Evolutionary conservation across 2,113 vertebrate genomes (phyloP).

Genomic region (Chamaea fasciata): DNA sequence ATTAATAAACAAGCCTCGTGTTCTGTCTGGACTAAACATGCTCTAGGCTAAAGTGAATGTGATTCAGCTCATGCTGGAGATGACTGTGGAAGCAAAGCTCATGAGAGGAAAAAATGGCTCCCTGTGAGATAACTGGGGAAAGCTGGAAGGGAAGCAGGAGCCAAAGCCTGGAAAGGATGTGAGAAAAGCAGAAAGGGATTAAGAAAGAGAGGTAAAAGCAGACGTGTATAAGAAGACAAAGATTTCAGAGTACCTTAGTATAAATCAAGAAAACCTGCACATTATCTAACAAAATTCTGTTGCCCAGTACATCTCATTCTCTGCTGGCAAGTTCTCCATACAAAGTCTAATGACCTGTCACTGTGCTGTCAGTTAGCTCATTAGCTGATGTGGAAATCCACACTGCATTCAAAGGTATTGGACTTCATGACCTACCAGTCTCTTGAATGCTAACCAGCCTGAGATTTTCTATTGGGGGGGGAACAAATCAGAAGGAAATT

Average conservation of each 20-base stretch:
- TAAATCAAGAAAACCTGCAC: neutral
- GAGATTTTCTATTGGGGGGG: neutral
- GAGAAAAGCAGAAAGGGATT: neutral
- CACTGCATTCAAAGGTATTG: neutral
- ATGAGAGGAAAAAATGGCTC: neutral
- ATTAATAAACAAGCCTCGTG: neutral
- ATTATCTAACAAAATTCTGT: neutral
- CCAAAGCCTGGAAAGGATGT: neutral
- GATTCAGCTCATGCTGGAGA: neutral
- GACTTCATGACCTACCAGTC: neutral
- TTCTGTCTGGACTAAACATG: slow-evolving; percentile 10
- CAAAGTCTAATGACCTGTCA: neutral
- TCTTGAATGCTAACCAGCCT: neutral
- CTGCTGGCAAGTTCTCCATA: neutral
- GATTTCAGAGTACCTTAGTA: neutral
- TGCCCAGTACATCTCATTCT: neutral
- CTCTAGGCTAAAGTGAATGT: slow-evolving; percentile 1
- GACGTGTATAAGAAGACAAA: neutral
- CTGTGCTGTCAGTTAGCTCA: neutral
- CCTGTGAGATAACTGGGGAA: neutral
- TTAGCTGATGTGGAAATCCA: neutral
- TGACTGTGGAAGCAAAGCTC: neutral
- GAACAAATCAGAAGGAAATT: neutral
- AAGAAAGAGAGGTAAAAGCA: neutral
- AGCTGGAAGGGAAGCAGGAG: neutral